Percentiles rank a stretch among this genome's conserved stretches.
Evolutionary conservation across 2,113 vertebrate species (phyloP).

Genomic region (Xenopus laevis): DNA sequence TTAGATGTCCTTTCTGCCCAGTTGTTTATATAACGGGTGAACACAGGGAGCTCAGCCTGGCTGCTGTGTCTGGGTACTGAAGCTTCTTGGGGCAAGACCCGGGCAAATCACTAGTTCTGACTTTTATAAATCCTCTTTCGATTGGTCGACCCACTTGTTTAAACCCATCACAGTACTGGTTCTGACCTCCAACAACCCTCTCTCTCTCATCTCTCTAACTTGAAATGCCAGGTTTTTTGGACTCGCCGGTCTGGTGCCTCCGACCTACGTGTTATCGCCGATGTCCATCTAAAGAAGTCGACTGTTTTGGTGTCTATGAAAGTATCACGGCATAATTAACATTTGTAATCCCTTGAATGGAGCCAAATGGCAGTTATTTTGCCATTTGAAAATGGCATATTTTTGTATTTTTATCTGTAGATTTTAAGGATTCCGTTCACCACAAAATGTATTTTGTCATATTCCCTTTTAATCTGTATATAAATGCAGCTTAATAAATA

Average conservation of each 20-base stretch:
- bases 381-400: conserved; percentile 41
- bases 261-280: conserved; percentile 20
- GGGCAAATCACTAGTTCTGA: no score
- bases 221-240: neutral
- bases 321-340: conserved; percentile 11
- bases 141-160: no score
- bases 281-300: conserved; percentile 12
- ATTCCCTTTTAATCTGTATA: conserved; percentile 46
- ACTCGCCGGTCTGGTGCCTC: conserved; percentile 17
- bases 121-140: no score
- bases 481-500: conserved; percentile 45
- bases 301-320: conserved; percentile 30
- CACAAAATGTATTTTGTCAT: conserved; percentile 46
- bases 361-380: conserved; percentile 37
- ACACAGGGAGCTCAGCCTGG: no score
- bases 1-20: no score
- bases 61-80: no score
- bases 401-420: conserved; percentile 44
- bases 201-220: neutral
- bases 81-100: no score
- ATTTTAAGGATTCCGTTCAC: conserved; percentile 44
- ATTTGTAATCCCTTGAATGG: conserved; percentile 41
- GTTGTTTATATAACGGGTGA: no score
- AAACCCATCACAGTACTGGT: no score
- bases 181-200: neutral